Conservation (phyloP, 2,888 invertebrate species). For the Alcis repandata region DNA sequence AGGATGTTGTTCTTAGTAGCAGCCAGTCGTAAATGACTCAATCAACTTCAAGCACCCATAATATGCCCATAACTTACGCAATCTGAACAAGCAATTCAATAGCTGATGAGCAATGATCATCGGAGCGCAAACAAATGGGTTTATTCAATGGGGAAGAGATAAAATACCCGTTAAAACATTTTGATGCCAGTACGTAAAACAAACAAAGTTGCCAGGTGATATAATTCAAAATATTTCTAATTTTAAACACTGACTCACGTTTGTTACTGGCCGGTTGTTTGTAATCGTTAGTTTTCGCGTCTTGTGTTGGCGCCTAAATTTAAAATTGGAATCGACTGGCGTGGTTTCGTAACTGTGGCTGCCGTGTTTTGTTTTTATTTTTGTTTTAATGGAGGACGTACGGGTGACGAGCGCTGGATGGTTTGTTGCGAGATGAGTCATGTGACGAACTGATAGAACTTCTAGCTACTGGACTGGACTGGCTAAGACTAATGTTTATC, state of each 20-base stretch:
- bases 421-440: conserved; percentile 35
- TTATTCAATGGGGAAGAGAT: conserved; percentile 31
- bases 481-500: conserved; percentile 2
- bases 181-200: conserved; percentile 40
- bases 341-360: conserved; percentile 59
- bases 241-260: conserved; percentile 64
- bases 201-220: conserved; percentile 68
- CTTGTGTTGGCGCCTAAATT: conserved; percentile 69
- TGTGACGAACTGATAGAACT: conserved; percentile 2
- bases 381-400: conserved; percentile 34
- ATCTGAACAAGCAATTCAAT: conserved; percentile 32
- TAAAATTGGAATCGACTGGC: conserved; percentile 65
- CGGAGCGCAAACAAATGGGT: conserved; percentile 30
- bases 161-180: conserved; percentile 35
- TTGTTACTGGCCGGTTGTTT: conserved; percentile 63
- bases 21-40: conserved; percentile 32
- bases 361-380: conserved; percentile 52
- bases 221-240: conserved; percentile 63
- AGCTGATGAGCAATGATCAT: conserved; percentile 28
- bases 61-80: conserved; percentile 24
- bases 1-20: neutral
- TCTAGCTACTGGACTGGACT: conserved; percentile 2
- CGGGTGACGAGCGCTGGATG: conserved; percentile 26
- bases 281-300: conserved; percentile 56
- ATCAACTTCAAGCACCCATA: conserved; percentile 14